Evolutionary conservation across 2,113 vertebrate species (phyloP).

Genomic region (Arothron firmamentum): DNA sequence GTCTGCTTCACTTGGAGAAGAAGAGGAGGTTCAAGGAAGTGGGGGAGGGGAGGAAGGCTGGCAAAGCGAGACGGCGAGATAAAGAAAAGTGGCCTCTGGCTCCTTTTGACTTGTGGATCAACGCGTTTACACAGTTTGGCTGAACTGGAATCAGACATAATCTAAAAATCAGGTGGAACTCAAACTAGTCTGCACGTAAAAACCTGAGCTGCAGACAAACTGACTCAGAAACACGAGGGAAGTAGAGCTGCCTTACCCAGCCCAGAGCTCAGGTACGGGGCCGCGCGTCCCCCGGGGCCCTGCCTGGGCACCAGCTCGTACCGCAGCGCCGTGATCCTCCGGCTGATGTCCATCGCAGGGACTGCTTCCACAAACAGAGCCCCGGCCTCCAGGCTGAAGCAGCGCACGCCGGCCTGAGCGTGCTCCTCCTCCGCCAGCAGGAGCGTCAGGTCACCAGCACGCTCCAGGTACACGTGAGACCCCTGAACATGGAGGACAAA

Average conservation of each 20-base stretch:
- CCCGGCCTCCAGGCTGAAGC: conserved; percentile 82
- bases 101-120: no score
- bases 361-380: conserved; percentile 91
- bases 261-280: conserved; percentile 49
- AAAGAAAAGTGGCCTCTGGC: no score
- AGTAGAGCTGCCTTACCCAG: conserved; percentile 36
- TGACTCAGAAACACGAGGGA: neutral
- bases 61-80: no score
- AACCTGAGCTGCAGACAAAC: neutral
- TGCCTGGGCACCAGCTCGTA: conserved; percentile 81
- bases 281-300: conserved; percentile 70
- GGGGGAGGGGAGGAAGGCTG: conserved; percentile 16
- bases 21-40: conserved; percentile 21
- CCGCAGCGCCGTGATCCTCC: conserved; percentile 89
- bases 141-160: no score
- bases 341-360: conserved; percentile 85
- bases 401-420: conserved; percentile 71
- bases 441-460: conserved; percentile 83
- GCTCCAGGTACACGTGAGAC: conserved; percentile 91
- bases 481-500: conserved; percentile 61
- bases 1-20: conserved; percentile 71
- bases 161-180: no score
- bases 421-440: conserved; percentile 80
- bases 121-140: no score
- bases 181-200: no score